phyloP scores from a whole-genome alignment of 2,797 vertebrate species.

The Silurus lanzhouensis region DNA sequence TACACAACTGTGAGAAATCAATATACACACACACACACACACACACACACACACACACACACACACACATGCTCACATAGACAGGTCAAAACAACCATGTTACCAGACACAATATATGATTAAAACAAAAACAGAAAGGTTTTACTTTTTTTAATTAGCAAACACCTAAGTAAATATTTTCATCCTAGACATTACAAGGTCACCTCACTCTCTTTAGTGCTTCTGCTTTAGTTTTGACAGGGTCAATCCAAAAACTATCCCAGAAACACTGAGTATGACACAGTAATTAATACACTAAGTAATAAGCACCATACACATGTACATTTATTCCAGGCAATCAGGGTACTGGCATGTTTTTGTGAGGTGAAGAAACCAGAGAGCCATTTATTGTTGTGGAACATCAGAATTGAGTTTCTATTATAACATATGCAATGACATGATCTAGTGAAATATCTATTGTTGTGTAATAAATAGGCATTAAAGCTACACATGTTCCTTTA shows the following conservation, averaged over 20 bases:
- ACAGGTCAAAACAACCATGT: background rate
- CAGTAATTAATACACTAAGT: background rate
- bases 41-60: background rate
- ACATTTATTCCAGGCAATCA: background rate
- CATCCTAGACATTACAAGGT: background rate
- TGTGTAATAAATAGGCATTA: background rate
- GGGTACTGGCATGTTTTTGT: background rate
- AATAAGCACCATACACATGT: background rate
- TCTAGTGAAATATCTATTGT: too few species aligned
- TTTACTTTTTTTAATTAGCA: background rate
- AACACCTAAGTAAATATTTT: background rate
- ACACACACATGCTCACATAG: background rate
- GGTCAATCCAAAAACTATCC: background rate
- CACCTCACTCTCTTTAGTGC: background rate
- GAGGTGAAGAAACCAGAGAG: background rate
- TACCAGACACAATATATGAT: background rate
- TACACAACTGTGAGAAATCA: conserved; percentile 29
- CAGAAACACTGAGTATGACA: background rate
- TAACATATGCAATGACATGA: background rate
- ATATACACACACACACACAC: background rate
- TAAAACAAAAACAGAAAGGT: background rate
- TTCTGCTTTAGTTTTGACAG: background rate
- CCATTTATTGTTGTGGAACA: background rate
- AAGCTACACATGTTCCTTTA: background rate
- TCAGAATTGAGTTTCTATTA: background rate